These are phyloP conservation scores for Tricholaema leucomelas DNA, from an alignment of 2,113 vertebrate genomes.

Conservation along the genomic window DNA sequence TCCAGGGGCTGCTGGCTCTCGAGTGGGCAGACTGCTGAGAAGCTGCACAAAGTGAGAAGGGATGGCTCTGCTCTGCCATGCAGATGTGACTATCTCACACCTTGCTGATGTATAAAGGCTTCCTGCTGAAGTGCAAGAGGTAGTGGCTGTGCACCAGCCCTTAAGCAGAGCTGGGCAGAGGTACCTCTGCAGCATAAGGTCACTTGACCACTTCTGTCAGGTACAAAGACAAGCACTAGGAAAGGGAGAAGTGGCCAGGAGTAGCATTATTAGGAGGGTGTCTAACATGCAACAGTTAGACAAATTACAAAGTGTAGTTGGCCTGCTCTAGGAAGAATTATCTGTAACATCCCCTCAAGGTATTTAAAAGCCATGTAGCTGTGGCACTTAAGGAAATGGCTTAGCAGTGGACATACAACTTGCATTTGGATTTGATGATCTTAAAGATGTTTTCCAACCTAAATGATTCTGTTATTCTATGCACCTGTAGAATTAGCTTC, in stretches of 20 bases:
- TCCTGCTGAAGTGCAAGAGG: background rate
- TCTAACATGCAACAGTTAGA: background rate
- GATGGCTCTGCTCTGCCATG: background rate
- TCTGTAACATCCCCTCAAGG: background rate
- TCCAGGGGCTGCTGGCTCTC: background rate
- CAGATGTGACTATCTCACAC: rapidly evolving
- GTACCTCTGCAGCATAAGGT: rapidly evolving
- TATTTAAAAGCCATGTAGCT: background rate
- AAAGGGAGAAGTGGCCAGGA: background rate
- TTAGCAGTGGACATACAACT: background rate
- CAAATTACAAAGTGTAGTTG: background rate
- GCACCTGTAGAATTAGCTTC: background rate
- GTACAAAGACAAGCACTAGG: background rate
- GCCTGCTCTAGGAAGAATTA: background rate
- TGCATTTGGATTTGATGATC: rapidly evolving
- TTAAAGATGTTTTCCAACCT: background rate
- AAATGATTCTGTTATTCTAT: background rate
- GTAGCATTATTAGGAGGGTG: background rate
- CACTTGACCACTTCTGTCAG: rapidly evolving
- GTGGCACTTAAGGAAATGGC: background rate
- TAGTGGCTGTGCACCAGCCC: background rate
- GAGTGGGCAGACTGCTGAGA: background rate
- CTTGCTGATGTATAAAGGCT: background rate
- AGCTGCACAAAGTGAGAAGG: rapidly evolving
- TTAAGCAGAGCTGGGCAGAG: background rate